These are phyloP conservation scores for Podarcis muralis DNA, from an alignment of 2,113 vertebrate species.

Conservation along the genomic window DNA sequence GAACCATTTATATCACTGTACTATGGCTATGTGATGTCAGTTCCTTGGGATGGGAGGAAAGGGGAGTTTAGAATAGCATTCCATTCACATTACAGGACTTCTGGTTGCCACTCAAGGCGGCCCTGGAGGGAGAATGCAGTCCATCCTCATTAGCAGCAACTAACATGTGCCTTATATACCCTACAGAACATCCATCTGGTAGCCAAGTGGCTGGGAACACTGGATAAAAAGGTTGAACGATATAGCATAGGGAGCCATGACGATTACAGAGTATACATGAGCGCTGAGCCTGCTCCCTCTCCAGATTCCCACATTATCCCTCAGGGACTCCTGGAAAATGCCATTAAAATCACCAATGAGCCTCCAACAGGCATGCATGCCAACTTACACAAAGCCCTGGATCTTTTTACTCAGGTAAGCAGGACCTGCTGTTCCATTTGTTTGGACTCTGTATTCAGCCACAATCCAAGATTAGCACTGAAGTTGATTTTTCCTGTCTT, in stretches of 20 bases:
- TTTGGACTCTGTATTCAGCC: neutral
- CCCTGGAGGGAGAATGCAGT: accelerated
- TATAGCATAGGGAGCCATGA: constrained; percentile 64
- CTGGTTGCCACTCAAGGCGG: neutral
- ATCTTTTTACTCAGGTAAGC: constrained; percentile 78
- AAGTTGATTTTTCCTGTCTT: neutral
- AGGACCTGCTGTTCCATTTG: neutral
- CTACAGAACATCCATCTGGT: constrained; percentile 81
- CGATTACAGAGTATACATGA: constrained; percentile 75
- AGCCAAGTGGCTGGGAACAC: constrained; percentile 71
- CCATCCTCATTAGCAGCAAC: neutral
- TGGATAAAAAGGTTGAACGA: constrained; percentile 76
- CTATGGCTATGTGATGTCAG: neutral
- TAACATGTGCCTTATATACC: neutral
- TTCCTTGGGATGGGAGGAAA: neutral
- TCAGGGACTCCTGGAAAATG: constrained; percentile 77
- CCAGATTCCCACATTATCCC: constrained; percentile 76
- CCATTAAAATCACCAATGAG: constrained; percentile 82
- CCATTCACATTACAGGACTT: neutral
- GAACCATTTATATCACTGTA: neutral
- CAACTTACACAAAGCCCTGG: constrained; percentile 80
- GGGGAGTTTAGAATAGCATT: neutral
- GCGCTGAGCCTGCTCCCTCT: constrained; percentile 70
- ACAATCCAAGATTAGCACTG: neutral
- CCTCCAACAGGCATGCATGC: constrained; percentile 74